Conservation (phyloP, 2,113 vertebrate genomes). For the Sinocyclocheilus maitianheensis region DNA sequence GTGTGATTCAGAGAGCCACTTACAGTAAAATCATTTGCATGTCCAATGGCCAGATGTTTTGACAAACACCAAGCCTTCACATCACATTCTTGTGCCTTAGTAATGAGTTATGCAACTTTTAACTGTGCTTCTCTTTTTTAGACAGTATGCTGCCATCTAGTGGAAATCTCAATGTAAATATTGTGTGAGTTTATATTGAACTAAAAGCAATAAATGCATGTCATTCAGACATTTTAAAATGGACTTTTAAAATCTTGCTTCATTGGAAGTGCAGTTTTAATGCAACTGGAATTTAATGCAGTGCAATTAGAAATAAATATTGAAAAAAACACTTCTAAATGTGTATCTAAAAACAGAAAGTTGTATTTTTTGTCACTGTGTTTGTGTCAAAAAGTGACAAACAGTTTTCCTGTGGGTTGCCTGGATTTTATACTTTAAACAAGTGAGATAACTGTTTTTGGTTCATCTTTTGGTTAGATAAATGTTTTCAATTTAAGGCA, state of each 20-base stretch:
- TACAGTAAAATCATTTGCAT: neutral
- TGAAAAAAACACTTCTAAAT: neutral
- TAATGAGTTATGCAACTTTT: constrained; percentile 3
- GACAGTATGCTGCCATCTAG: constrained; percentile 15
- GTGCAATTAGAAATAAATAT: neutral
- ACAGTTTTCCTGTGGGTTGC: neutral
- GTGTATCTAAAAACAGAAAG: neutral
- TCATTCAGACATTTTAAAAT: too few relatives aligned
- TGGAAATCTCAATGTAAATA: neutral
- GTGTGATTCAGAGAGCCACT: neutral
- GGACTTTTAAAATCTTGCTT: neutral
- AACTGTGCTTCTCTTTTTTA: neutral
- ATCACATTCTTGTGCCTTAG: neutral
- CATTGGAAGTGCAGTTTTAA: neutral
- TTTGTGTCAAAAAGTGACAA: neutral
- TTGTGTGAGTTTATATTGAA: neutral
- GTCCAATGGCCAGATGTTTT: neutral
- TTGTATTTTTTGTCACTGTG: neutral
- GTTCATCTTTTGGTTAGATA: neutral
- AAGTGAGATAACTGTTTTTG: neutral
- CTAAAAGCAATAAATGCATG: too few relatives aligned
- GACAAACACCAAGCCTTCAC: neutral
- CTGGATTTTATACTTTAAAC: constrained; percentile 6
- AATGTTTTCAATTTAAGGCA: neutral
- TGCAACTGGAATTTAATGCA: neutral